A percentile compares a stretch with the other conserved stretches of the same genome.
Evolutionary conservation across 2,113 vertebrate species (phyloP).

Genomic region (Loxodonta africana): DNA sequence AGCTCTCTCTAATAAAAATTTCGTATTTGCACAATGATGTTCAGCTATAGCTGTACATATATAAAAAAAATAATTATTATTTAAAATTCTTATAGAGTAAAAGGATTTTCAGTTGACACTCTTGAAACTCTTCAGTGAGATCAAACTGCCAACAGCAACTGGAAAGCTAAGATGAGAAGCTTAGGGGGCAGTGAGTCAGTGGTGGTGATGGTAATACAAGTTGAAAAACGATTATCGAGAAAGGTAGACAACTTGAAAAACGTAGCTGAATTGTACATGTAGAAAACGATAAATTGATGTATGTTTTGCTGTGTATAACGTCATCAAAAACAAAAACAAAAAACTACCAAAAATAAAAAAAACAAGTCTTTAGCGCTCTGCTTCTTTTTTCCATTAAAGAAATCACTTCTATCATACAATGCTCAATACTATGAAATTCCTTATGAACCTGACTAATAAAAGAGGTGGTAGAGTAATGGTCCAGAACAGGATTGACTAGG

Average conservation of each 20-base stretch:
- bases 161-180: too few relatives aligned
- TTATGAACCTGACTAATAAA: slow-evolving; percentile 6
- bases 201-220: too few relatives aligned
- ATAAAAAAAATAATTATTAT: not conserved
- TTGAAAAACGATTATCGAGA: too few relatives aligned
- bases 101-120: not conserved
- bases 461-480: not conserved
- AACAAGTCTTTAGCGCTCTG: not conserved
- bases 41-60: not conserved
- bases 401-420: not conserved
- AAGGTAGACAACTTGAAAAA: too few relatives aligned
- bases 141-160: too few relatives aligned
- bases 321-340: too few relatives aligned
- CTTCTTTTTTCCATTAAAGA: not conserved
- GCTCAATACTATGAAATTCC: slow-evolving; percentile 11
- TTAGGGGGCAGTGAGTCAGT: too few relatives aligned
- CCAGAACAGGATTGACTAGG: not conserved
- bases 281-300: too few relatives aligned
- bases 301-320: too few relatives aligned
- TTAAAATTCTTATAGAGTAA: slow-evolving; percentile 5
- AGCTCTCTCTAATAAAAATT: not conserved
- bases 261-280: too few relatives aligned
- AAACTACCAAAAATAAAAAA: too few relatives aligned
- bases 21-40: not conserved
- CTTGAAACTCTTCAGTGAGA: not conserved